Conservation (phyloP, 2,113 vertebrate genomes). For the Lycaon pictus region DNA sequence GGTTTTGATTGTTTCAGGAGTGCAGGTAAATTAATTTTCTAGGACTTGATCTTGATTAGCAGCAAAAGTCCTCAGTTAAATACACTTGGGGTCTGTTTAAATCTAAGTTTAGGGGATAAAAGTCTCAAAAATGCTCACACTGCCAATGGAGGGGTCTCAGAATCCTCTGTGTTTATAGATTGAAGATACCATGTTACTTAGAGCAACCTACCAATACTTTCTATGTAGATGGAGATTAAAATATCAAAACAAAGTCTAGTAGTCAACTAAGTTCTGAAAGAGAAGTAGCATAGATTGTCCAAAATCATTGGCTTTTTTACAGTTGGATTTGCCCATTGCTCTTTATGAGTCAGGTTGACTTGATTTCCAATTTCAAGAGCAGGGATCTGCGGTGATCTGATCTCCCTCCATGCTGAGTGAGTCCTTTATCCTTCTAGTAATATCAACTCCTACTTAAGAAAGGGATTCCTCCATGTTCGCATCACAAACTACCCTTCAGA, state of each 20-base stretch:
- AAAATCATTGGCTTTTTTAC: neutral
- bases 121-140: neutral
- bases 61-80: neutral
- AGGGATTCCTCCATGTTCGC: neutral
- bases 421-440: neutral
- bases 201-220: neutral
- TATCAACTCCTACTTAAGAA: neutral
- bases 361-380: neutral
- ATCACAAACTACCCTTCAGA: neutral
- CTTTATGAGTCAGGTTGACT: neutral
- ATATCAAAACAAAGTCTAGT: neutral
- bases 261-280: neutral
- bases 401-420: neutral
- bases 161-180: neutral
- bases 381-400: neutral
- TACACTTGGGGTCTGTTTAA: neutral
- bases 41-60: neutral
- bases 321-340: neutral
- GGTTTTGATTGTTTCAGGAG: neutral
- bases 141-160: neutral
- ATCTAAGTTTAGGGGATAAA: neutral
- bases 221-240: neutral
- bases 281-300: neutral
- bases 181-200: neutral
- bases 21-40: neutral